Conservation (phyloP, 2,888 invertebrate species). For the Hypercompe scribonia region DNA sequence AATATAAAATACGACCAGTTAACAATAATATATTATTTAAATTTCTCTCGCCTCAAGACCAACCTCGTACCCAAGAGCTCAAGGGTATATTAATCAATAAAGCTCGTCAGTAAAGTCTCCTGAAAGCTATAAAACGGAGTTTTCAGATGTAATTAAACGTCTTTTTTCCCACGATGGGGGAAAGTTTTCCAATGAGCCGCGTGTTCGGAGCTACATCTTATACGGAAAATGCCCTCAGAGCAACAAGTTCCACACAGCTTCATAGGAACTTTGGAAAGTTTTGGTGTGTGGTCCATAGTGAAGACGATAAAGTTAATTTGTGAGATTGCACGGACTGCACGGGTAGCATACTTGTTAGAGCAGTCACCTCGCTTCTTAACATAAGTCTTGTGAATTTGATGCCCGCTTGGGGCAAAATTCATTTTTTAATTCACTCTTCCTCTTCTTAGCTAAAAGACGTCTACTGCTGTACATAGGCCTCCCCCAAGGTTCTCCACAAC, state of each 20-base stretch:
- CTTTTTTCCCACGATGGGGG: constrained; percentile 6
- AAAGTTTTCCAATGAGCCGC: constrained; percentile 31
- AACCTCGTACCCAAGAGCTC: background rate
- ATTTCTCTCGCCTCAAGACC: background rate
- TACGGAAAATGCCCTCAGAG: constrained; percentile 39
- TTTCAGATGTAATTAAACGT: constrained; percentile 18
- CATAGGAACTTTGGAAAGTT: constrained; percentile 38
- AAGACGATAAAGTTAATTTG: background rate
- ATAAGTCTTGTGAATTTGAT: too few species aligned
- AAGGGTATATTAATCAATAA: background rate
- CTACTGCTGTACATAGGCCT: too few species aligned
- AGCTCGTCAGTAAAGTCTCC: background rate
- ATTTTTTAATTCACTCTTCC: too few species aligned
- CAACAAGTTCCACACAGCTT: constrained; percentile 45
- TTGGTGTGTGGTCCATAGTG: background rate
- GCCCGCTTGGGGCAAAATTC: too few species aligned
- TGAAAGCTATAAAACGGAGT: background rate
- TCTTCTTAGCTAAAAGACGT: too few species aligned
- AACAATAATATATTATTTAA: background rate
- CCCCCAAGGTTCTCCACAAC: too few species aligned
- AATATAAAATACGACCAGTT: background rate
- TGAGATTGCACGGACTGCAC: too few species aligned
- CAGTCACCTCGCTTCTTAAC: too few species aligned
- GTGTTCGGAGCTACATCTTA: constrained; percentile 28
- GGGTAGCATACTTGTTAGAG: too few species aligned